Evolutionary conservation across 2,888 invertebrate genomes (phyloP).

Genomic region (Stenichneumon culpator): DNA sequence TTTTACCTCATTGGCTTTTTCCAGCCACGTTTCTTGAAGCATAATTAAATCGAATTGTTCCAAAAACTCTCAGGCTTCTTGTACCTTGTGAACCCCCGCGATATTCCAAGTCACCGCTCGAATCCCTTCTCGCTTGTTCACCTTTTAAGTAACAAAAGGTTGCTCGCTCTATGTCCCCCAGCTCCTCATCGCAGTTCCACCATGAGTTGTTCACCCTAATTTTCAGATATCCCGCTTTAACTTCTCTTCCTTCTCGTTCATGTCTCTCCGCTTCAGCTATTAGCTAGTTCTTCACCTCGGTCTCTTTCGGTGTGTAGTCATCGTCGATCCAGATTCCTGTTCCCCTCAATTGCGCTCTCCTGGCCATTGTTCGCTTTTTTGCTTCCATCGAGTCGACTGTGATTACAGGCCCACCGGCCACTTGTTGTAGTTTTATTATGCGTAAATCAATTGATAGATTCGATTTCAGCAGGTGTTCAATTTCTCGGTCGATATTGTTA

Average conservation of each 20-base stretch:
- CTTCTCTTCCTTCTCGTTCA: background rate
- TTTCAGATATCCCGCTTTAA: slow-evolving; percentile 16
- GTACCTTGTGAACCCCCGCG: background rate
- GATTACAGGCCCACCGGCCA: background rate
- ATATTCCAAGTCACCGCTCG: slow-evolving; percentile 20
- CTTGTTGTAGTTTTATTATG: background rate
- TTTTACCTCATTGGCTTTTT: slow-evolving; percentile 1
- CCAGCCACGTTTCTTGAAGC: slow-evolving; percentile 37
- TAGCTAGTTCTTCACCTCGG: slow-evolving; percentile 8
- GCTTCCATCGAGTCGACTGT: background rate
- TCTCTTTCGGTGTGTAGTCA: background rate
- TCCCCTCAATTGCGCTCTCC: background rate
- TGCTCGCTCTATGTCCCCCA: background rate
- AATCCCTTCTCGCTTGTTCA: background rate
- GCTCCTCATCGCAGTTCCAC: slow-evolving; percentile 20
- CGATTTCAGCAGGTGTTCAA: background rate
- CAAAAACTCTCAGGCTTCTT: slow-evolving; percentile 8
- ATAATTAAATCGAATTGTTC: slow-evolving; percentile 22
- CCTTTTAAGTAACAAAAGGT: background rate
- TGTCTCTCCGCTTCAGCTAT: background rate
- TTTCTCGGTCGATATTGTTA: background rate
- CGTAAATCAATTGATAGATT: background rate
- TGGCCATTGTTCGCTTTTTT: background rate
- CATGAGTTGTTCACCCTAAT: slow-evolving; percentile 4
- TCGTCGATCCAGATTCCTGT: background rate